Evolutionary conservation across 1,140 invertebrate genomes (phyloP), one percentile per base, ranked within the genome.

Genomic region (Saccostrea glomerata): DNA sequence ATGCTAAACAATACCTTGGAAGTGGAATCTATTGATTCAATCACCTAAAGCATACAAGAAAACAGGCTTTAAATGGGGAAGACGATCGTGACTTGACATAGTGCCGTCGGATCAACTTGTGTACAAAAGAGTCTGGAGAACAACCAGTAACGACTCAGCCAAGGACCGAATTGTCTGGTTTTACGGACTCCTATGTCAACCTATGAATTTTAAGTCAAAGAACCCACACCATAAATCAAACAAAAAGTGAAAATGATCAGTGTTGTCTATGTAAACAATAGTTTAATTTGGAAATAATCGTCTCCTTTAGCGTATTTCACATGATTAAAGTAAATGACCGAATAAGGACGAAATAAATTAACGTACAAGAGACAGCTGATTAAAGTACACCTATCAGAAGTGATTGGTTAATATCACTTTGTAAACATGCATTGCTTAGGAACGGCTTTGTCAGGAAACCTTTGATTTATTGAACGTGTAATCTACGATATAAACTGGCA

Each of bases 1-100:
- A 90, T 85, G 85, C 89, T 90, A 90, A 90, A 90, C 87, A 90
- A 90, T 88, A 86, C 58, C 54, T 47, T 20, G 86, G 77, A 90
- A 90, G 86, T 86, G 86, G 87, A 86, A 86, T 84, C 86, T 84
- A 90, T 90, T 88, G 89, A 90, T 90, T 90, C 82, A 84, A 63
- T 56, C 86, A 86, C 84, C 63, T 82, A 84, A 85, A 87, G 66
- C 85, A 84, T 73, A 88, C 85, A 90, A 84, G 77, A 54, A 77
- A 70, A 82, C 85, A 84, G 55, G 63, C 70, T 88, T 86, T 66
- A 84, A 88, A 88, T 85, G 58, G 58, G 85, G 60, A 87, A n/a
- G 84, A 56, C 30, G 63, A 85, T 87, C 89, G 89, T 90, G 89
- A 90, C 89, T 90, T 86, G 36, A 66, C 86, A 90, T 90, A 88